Evolutionary conservation across 2,888 invertebrate species (phyloP).

Genomic region (Thymelicus acteon): DNA sequence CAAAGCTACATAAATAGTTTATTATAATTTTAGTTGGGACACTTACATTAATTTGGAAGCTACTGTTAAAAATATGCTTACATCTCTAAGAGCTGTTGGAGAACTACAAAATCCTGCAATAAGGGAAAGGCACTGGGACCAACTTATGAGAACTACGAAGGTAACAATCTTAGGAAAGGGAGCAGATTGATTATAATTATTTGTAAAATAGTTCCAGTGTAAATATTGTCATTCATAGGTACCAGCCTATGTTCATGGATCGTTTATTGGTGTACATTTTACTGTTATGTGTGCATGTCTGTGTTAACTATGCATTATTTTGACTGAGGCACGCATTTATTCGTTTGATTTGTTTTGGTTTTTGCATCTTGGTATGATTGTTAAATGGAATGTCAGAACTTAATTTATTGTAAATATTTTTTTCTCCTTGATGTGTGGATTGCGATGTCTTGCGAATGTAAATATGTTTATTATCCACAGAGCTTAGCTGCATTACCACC

Average conservation of each 20-base stretch:
- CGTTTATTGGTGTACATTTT: constrained; percentile 48
- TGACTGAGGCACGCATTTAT: constrained; percentile 23
- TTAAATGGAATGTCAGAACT: constrained; percentile 17
- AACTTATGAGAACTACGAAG: constrained; percentile 98
- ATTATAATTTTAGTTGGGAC: constrained; percentile 88
- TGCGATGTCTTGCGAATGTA: constrained; percentile 68
- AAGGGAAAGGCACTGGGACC: constrained; percentile 98
- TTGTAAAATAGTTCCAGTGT: constrained; percentile 44
- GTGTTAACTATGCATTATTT: constrained; percentile 35
- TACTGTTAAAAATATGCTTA: constrained; percentile 97
- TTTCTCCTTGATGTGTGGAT: constrained; percentile 45
- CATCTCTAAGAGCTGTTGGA: constrained; percentile 96
- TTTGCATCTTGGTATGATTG: constrained; percentile 28
- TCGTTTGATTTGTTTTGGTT: constrained; percentile 26
- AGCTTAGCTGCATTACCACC: constrained; percentile 92
- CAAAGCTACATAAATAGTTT: background rate
- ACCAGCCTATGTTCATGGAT: constrained; percentile 40
- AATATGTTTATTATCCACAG: constrained; percentile 87
- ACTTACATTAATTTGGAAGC: constrained; percentile 94
- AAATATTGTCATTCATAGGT: constrained; percentile 44
- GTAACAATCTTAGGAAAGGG: constrained; percentile 68
- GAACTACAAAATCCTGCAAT: constrained; percentile 98
- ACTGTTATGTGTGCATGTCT: constrained; percentile 47
- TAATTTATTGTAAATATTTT: constrained; percentile 27
- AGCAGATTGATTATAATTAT: background rate